A percentile compares a stretch with the other conserved stretches of the same genome.
Conservation (phyloP, 2,888 invertebrate species). For the Lypha dubia region DNA sequence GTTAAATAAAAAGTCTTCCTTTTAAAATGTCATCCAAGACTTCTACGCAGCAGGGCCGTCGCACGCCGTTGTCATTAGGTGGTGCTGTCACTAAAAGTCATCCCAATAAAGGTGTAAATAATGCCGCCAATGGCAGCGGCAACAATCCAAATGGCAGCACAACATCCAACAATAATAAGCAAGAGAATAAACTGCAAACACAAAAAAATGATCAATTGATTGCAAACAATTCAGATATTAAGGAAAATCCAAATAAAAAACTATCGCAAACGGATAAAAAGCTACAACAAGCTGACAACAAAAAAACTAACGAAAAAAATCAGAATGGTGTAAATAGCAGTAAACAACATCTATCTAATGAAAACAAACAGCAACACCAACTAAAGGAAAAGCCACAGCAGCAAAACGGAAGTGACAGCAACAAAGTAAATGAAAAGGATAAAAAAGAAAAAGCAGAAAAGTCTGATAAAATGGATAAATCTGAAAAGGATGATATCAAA, state of each 20-base stretch:
- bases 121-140: conserved; percentile 32
- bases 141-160: conserved; percentile 65
- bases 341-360: conserved; percentile 65
- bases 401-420: conserved; percentile 67
- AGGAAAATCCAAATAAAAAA: conserved; percentile 60
- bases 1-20: neutral
- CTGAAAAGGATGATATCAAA: conserved; percentile 59
- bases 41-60: conserved; percentile 77
- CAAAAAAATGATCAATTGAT: conserved; percentile 72
- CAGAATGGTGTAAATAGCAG: conserved; percentile 76
- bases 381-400: conserved; percentile 55
- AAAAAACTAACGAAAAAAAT: conserved; percentile 71
- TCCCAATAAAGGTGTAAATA: conserved; percentile 57
- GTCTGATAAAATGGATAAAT: conserved; percentile 60
- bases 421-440: conserved; percentile 73
- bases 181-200: conserved; percentile 69
- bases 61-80: conserved; percentile 75
- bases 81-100: conserved; percentile 70
- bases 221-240: conserved; percentile 44
- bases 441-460: conserved; percentile 71
- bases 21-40: conserved; percentile 79
- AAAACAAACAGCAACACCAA: conserved; percentile 54
- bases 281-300: conserved; percentile 65
- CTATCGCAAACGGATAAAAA: conserved; percentile 61
- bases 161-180: conserved; percentile 67